These are phyloP conservation scores for Tursiops truncatus DNA, from an alignment of 2,113 vertebrate species.

Conservation along the genomic window DNA sequence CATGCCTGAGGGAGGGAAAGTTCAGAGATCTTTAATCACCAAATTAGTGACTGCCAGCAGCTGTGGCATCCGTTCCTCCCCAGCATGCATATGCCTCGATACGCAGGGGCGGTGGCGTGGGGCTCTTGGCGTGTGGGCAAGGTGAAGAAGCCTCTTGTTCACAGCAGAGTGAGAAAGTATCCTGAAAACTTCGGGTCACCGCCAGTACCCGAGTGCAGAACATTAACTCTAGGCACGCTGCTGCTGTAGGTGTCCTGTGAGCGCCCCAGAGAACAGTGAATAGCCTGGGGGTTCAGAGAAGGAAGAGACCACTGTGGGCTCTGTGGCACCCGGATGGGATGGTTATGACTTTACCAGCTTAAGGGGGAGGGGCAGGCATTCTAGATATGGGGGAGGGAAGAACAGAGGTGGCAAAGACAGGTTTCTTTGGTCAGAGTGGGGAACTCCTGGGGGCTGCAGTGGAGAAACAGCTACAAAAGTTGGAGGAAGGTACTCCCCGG, in stretches of 20 bases:
- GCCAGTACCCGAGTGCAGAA: background rate
- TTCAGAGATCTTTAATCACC: background rate
- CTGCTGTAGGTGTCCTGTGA: background rate
- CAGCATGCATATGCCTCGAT: fast-evolving
- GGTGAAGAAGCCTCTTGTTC: background rate
- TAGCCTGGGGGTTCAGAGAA: background rate
- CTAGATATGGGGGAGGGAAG: background rate
- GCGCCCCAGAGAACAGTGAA: background rate
- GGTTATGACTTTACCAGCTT: background rate
- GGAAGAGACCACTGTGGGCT: background rate
- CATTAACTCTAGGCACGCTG: background rate
- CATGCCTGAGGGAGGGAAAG: background rate
- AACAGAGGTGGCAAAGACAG: background rate
- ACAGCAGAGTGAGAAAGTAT: background rate
- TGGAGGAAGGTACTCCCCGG: background rate
- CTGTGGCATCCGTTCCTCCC: background rate
- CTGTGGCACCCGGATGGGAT: background rate
- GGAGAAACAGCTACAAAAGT: background rate
- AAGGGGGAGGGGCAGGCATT: background rate
- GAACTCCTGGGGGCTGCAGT: background rate
- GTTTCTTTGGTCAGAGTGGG: background rate
- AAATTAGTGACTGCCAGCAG: background rate
- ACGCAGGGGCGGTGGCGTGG: background rate
- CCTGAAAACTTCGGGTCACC: background rate
- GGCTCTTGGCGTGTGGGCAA: background rate